Base-by-base conservation (phyloP, 2,888 invertebrate genomes). In the Drosophila longiperda region DNA sequence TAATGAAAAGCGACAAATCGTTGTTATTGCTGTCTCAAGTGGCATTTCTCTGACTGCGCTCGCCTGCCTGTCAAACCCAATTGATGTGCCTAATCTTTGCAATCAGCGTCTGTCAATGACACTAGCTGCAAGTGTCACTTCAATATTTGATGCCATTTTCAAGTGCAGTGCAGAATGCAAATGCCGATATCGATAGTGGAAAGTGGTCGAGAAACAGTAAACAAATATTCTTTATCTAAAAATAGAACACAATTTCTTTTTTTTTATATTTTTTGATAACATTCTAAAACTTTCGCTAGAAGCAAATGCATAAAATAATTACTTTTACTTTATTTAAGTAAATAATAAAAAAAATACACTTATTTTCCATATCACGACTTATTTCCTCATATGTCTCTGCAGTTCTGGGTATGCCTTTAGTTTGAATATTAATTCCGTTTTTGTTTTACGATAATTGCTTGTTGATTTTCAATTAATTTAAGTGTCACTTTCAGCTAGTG, bases 11-110 rank as follows among this genome's bases (percentile, higher is more conserved):
- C 73, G 83, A 86, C 83, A 85, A 85, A 74, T 75, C 63, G 69
- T 75, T 87, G 71, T 85, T 68, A 65, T 75, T 62, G 71, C 64
- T 75, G 86, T 90, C 89, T 85, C 80, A 77, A 85, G 85, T 76
- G 76, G 62, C 54, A 48, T 58, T 50, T 65, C 42, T 20, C 49
- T 48, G 36, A 6, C 40, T 57, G 34, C 34, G 48, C 53, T 32
- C 57, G 54, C 63, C 58, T 38, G 54, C 63, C 58, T 34, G 38
- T 66, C 69, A 82, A 76, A 52, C 40, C 48, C 63, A 54, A 63
- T 4, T 74, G 63, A 63, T 65, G 70, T 68, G 66, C 68, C 55
- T 50, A 48, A 76, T 66, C 66, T 66, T 20, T 58, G 66, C 60
- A 75, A 66, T 66, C 57, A 38, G 38, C 45, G n/a, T 20, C 63